phyloP scores from a whole-genome alignment of 2,113 vertebrate species.

The Passer domesticus region DNA sequence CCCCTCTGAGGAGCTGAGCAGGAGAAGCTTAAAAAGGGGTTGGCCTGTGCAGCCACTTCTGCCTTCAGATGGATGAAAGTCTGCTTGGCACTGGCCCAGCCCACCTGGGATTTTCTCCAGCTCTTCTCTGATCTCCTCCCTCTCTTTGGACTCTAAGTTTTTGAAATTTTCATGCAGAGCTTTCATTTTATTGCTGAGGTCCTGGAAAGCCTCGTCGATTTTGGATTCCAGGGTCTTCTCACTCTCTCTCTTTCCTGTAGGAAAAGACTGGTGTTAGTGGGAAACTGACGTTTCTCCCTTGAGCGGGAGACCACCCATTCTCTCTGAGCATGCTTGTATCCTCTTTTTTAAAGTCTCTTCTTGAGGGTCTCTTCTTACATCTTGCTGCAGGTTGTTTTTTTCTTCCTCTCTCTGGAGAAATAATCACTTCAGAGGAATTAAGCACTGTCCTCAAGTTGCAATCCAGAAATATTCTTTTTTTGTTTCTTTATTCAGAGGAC shows the following conservation, averaged over 20 bases:
- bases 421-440: neutral
- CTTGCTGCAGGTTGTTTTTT: neutral
- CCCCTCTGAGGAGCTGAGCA: no score
- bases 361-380: neutral
- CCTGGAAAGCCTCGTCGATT: rapidly evolving
- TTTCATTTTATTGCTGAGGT: neutral
- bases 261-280: neutral
- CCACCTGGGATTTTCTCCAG: no score
- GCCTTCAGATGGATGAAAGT: no score
- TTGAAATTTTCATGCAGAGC: no score
- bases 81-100: no score
- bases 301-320: neutral
- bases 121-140: no score
- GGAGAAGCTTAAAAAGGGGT: no score
- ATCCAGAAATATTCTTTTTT: neutral
- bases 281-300: no score
- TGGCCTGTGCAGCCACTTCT: no score
- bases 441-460: neutral
- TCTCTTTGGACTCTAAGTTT: neutral
- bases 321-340: neutral
- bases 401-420: neutral
- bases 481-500: neutral
- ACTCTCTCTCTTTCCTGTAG: neutral
- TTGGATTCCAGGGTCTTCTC: no score
- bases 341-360: neutral